Base-by-base conservation (phyloP, 2,797 vertebrate species). In the Tangara arthus region DNA sequence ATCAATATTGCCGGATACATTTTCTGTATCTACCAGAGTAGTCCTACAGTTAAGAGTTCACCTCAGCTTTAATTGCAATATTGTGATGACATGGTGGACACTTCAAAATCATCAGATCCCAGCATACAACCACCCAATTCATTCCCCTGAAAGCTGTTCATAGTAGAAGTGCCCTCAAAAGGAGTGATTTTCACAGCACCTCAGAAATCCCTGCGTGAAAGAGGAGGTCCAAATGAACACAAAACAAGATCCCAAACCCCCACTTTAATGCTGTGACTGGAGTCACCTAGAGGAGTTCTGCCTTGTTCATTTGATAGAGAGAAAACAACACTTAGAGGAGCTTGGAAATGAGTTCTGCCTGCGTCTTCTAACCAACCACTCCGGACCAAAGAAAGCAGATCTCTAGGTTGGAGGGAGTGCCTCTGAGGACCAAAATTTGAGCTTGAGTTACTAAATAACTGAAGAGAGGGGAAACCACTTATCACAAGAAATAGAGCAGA, bases 371-470 rank as follows among this genome's bases (percentile, higher is more conserved):
- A 77, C 11, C 0, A 0, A 42, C 30, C 49, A 22, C 64, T 88
- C 79, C 0, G 0, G 32, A 82, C 73, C 49, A 89, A 85, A 75
- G 41, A 90, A 92, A 90, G 49, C 42, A 72, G 60, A 77, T 93
- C 70, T 93, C 34, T 6, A 83, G 72, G 59, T 9, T 61, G 56
- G 52, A 94, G 84, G 50, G 30, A 75, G 53, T 6, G 11, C 55
- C 79, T 64, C 65, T 63, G 80, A 64, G 64, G 71, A 87, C 34
- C 28, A 73, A 50, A 71, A 70, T 61, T 44, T 86, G 71, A 88
- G 78, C 28, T 78, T 77, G 42, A 89, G 55, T 94, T 93, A 86
- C 65, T 87, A 95, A 93, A 91, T 80, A 87, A 91, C 55, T 92
- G 56, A 83, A 93, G 41, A 91, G 53, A 91, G 32, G 35, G 37